Evolutionary conservation across 1,140 invertebrate species (phyloP), one percentile per base, ranked within the genome.

Genomic region (Orchestia grillus): DNA sequence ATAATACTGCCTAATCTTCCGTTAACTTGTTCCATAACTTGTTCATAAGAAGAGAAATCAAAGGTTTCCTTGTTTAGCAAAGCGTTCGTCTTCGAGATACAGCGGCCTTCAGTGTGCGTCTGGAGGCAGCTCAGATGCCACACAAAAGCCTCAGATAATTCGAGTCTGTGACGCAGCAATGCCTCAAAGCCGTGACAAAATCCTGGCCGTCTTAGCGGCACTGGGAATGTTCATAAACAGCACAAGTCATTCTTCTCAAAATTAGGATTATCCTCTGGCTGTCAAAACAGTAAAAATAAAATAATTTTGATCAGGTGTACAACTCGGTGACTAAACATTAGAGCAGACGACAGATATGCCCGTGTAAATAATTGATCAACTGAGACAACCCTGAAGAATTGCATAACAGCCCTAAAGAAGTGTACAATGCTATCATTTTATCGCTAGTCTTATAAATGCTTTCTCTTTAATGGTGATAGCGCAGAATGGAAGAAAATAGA

Each of bases 71-170:
- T 77, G 62, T 36, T 36, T 77, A 77, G 11, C 3, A 77, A 77
- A 77, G 28, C 62, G 62, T 77, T 77, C 62, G 62, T 77, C 36
- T 77, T 23, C 15, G 36, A 36, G 62, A 3, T 8, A 77, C 62
- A 3, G 28, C 62, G 62, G 28, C 28, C 15, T 36, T 77, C 62
- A 77, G 62, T 77, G 11, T 36, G 62, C 28, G 11, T 77, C 15
- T 19, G 62, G 28, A 15, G 47, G 62, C 62, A 36, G 11, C 15
- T 77, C 15, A 77, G 62, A 77, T 53, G 62, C 62, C 62, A 19
- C 62, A 77, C 62, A 77, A 77, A 77, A 77, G 62, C 62, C 62
- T 77, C 62, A 77, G 62, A 77, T 77, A 77, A 77, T 77, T 77
- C 62, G 36, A 77, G 11, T 23, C 28, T 77, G 62, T 77, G 62